A percentile compares a stretch with the other conserved stretches of the same genome.
phyloP scores from a whole-genome alignment of 2,888 invertebrate genomes.

The Orthosia incerta region DNA sequence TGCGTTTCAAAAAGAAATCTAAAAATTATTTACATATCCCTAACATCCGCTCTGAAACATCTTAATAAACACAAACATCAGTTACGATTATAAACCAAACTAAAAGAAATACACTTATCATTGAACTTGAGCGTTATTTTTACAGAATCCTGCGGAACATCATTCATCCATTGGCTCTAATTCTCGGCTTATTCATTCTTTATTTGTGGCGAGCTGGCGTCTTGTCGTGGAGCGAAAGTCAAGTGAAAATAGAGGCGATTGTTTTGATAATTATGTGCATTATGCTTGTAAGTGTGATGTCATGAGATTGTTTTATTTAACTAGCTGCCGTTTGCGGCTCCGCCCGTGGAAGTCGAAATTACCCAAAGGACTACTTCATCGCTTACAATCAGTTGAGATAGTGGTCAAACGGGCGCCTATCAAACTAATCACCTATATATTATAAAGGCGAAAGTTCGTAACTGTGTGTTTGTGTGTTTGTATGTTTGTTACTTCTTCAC shows the following conservation, averaged over 20 bases:
- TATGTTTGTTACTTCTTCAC: no score
- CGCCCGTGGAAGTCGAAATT: no score
- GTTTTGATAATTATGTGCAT: constrained; percentile 31
- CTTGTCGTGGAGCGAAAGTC: constrained; percentile 48
- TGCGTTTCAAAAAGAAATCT: constrained; percentile 27
- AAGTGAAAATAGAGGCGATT: constrained; percentile 53
- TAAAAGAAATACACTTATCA: constrained; percentile 54
- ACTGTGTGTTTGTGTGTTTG: no score
- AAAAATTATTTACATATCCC: constrained; percentile 29
- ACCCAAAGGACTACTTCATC: no score
- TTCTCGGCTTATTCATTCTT: constrained; percentile 55
- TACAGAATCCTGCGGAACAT: constrained; percentile 48
- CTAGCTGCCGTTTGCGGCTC: no score
- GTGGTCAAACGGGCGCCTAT: no score
- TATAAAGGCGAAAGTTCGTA: no score
- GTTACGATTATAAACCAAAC: constrained; percentile 36
- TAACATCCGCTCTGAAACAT: constrained; percentile 49
- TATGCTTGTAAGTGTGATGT: constrained; percentile 50
- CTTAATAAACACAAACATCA: constrained; percentile 30
- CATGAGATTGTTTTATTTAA: constrained; percentile 24
- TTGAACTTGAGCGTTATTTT: constrained; percentile 65
- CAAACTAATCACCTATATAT: no score
- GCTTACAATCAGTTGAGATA: no score
- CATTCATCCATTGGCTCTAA: constrained; percentile 54
- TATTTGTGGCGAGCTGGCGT: constrained; percentile 51